These are phyloP conservation scores for Noctuana brunneofusca DNA, from an alignment of 2,888 invertebrate species.

Conservation along the genomic window DNA sequence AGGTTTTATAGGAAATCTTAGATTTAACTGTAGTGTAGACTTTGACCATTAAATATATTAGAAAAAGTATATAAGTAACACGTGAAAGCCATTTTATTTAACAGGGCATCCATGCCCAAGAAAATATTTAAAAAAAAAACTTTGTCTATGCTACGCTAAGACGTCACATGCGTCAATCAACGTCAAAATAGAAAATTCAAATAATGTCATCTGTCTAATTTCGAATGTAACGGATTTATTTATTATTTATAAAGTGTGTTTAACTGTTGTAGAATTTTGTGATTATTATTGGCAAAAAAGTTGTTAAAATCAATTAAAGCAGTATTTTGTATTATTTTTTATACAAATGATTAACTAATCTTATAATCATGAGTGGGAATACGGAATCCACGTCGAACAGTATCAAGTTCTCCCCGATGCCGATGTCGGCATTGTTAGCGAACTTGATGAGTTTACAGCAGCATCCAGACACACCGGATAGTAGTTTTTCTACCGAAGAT, in stretches of 20 bases:
- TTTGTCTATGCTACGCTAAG: too few relatives aligned
- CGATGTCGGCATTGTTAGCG: slow-evolving; percentile 72
- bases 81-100: too few relatives aligned
- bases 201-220: background rate
- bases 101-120: too few relatives aligned
- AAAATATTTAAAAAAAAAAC: too few relatives aligned
- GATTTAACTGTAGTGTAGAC: too few relatives aligned
- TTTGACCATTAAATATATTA: too few relatives aligned
- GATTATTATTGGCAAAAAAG: background rate
- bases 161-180: too few relatives aligned
- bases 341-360: slow-evolving; percentile 18
- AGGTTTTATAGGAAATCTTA: too few relatives aligned
- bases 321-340: background rate
- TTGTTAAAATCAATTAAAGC: background rate
- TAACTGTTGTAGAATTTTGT: background rate
- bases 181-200: too few relatives aligned
- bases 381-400: slow-evolving; percentile 69
- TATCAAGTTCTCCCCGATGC: slow-evolving; percentile 74
- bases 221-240: background rate
- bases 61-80: too few relatives aligned
- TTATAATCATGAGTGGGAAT: slow-evolving; percentile 60
- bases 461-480: slow-evolving; percentile 55
- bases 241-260: background rate
- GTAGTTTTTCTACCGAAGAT: slow-evolving; percentile 64
- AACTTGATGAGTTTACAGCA: slow-evolving; percentile 65